These are phyloP conservation scores for Falco peregrinus DNA, from an alignment of 2,797 vertebrate genomes.

Conservation along the genomic window DNA sequence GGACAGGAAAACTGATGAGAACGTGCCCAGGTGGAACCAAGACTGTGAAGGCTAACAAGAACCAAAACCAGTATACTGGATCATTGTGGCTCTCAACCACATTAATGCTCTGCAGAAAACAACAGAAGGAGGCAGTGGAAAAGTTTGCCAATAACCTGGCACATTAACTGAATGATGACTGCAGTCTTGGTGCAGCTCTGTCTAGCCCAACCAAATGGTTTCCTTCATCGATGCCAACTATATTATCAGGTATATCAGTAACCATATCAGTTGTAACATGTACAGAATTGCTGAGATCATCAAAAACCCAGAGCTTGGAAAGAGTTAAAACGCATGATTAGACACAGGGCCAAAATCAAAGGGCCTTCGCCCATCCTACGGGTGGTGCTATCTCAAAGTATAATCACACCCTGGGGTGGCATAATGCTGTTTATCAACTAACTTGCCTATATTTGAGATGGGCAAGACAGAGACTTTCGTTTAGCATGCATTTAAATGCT, in stretches of 20 bases:
- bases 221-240: constrained; percentile 43
- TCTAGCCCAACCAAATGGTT: constrained; percentile 48
- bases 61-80: neutral
- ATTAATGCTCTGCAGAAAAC: constrained; percentile 32
- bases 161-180: constrained; percentile 16
- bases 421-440: constrained; percentile 62
- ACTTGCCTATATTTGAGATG: constrained; percentile 54
- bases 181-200: constrained; percentile 11
- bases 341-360: constrained; percentile 61
- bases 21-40: neutral
- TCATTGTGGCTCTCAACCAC: neutral
- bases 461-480: constrained; percentile 52
- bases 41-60: neutral
- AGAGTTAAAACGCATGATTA: constrained; percentile 71
- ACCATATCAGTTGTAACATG: constrained; percentile 68
- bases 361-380: constrained; percentile 54
- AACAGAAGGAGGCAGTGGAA: constrained; percentile 4
- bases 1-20: neutral
- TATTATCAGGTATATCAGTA: constrained; percentile 48
- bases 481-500: constrained; percentile 58
- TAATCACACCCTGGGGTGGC: constrained; percentile 61
- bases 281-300: constrained; percentile 66
- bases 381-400: constrained; percentile 69
- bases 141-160: constrained; percentile 27
- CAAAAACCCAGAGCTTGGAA: constrained; percentile 65